A percentile compares a stretch with the other conserved stretches of the same genome.
Evolutionary conservation across 2,797 vertebrate genomes (phyloP).

Genomic region (Natrix natrix): DNA sequence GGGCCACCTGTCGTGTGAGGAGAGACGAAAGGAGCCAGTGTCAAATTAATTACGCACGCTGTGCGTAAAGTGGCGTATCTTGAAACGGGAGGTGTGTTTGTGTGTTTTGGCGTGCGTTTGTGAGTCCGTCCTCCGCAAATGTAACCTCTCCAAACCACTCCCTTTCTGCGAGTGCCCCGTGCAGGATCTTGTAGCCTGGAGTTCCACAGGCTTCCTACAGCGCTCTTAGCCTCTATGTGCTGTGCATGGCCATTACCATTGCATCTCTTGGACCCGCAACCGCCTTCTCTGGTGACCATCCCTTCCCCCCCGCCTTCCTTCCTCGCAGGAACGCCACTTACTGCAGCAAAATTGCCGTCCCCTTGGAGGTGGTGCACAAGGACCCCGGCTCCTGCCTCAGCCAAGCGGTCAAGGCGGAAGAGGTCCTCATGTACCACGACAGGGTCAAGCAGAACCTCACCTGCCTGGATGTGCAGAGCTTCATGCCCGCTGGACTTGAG

Average conservation of each 20-base stretch:
- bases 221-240: no score
- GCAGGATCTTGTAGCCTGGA: background rate
- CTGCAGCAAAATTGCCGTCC: constrained; percentile 84
- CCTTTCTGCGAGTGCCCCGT: no score
- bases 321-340: constrained; percentile 82
- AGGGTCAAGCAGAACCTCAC: constrained; percentile 57
- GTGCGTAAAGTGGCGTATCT: no score
- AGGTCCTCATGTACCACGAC: constrained; percentile 63
- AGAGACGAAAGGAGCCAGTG: background rate
- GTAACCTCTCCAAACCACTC: no score
- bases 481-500: constrained; percentile 68
- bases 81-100: no score
- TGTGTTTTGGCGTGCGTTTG: no score
- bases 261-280: background rate
- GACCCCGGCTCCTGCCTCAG: constrained; percentile 66
- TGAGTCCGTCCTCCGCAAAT: background rate
- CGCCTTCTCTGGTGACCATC: background rate
- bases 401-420: constrained; percentile 59
- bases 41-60: no score
- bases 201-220: background rate
- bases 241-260: fast-evolving
- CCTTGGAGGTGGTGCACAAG: constrained; percentile 77
- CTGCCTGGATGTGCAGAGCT: constrained; percentile 81
- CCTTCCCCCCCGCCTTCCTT: background rate
- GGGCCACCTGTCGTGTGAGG: no score